Base-by-base conservation (phyloP, 2,888 invertebrate genomes). In the Chorisops tibialis region DNA sequence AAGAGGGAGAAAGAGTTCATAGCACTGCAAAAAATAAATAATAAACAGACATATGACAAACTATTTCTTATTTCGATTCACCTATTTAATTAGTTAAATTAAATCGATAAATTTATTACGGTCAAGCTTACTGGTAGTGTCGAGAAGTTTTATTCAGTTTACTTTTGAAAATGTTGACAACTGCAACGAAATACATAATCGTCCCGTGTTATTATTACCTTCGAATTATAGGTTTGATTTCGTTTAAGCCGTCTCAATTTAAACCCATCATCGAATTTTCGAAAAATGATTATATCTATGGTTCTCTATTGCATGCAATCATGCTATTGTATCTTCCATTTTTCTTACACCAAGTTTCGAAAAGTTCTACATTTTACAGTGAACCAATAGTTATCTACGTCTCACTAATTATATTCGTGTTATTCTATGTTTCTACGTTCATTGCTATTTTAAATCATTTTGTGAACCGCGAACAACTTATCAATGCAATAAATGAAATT, bases 311-410 rank as follows among this genome's bases (percentile, higher is more conserved):
- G 12, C 56, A 56, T 9, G n/a, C 12, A 3, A 12, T 45, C 12
- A 9, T 43, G 12, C 16, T 16, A 2, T 9, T 22, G 6, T 30
- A 4, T 11, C 43, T 30, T 7, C 56, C 56, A 18, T 56, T 19
- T 19, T 22, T 56, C 12, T 9, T 18, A 56, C 56, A 16, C n/a
- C n/a, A n/a, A n/a, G n/a, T n/a, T n/a, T 43, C 43, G 14, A 30
- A 24, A 18, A 22, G 24, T 41, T 22, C 39, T 3, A 16, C n/a
- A 39, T 54, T 54, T n/a, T 54, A 39, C 12, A 1, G n/a, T 22
- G 52, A 54, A n/a, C 52, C 52, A 11, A 16, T 54, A 11, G 41
- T 54, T 3, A n/a, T 22, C 18, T 41, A 54, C 41, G 39, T 54
- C 14, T 22, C 39, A 21, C 2, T 39, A n/a, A 1, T 54, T n/a